phyloP scores from a whole-genome alignment of 2,113 vertebrate genomes.

The Motacilla alba region DNA sequence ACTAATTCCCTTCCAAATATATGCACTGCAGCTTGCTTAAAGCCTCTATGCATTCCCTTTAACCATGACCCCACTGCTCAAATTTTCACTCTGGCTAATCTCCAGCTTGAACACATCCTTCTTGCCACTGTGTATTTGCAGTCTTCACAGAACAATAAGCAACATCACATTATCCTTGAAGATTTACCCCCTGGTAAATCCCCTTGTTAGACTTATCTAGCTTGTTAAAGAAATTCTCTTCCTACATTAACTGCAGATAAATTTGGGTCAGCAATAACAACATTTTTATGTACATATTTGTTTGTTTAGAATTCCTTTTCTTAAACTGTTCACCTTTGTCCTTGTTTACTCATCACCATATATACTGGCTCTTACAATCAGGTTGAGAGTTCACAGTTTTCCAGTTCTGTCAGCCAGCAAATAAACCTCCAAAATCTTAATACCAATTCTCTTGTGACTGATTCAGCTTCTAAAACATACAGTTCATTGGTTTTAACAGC shows the following conservation, averaged over 20 bases:
- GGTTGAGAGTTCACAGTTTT: slow-evolving; percentile 29
- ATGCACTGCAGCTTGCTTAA: not conserved
- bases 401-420: slow-evolving; percentile 3
- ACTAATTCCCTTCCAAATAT: not conserved
- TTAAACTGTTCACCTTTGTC: not conserved
- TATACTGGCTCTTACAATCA: not conserved
- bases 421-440: not conserved
- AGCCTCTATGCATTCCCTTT: not conserved
- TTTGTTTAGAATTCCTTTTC: not conserved
- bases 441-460: not conserved
- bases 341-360: not conserved
- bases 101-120: not conserved
- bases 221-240: not conserved
- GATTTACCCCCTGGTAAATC: not conserved
- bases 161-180: not conserved
- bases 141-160: not conserved
- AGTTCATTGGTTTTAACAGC: slow-evolving; percentile 12
- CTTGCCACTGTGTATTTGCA: not conserved
- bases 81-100: not conserved
- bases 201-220: not conserved
- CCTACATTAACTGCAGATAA: not conserved
- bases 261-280: not conserved
- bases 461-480: not conserved
- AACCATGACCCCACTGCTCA: not conserved
- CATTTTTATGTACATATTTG: not conserved